Evolutionary conservation across 2,888 invertebrate species (phyloP), one percentile per base, ranked within the genome.

Genomic region (Drosophila tanythrix): DNA sequence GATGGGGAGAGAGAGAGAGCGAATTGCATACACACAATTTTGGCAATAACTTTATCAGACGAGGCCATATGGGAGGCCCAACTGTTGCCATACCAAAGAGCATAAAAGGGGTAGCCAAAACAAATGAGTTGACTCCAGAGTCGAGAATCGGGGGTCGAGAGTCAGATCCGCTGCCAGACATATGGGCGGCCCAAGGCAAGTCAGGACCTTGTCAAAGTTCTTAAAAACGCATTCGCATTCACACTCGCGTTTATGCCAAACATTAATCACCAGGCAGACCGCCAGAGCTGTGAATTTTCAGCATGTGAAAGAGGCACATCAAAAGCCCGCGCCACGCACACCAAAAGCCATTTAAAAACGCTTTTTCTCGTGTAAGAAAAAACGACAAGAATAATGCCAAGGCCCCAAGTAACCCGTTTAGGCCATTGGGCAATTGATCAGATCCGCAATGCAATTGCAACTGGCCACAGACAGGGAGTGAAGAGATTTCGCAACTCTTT

Each of bases 11-110:
- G 51, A 48, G 65, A 79, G 75, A 46, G 29, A 35, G 50, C 75
- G 50, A 46, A 46, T 51, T 55, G 55, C 35, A 27, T 29, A 13
- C 35, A 25, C 11, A 55, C 25, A 55, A 89, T 53, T 81, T 92
- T 86, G 90, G 92, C 93, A 92, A 92, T 93, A 92, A 92, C 92
- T 92, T 92, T 92, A 92, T 92, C 92, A 92, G 89, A 40, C 27
- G 36, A 36, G 55, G 61, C 93, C 91, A 90, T 92, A 92, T 93
- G 92, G 93, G 92, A 91, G 93, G 93, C 92, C 91, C 68, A 89
- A 79, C 88, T 88, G 85, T 82, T 73, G 76, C 66, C 76, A 55
- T 15, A 59, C 35, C 50, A 51, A 61, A 67, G 63, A 50, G 31
- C 29, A 51, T 35, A 27, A 74, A 76, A 76, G 75, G 74, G 84